Percentiles rank a stretch among this genome's conserved stretches.
phyloP scores from a whole-genome alignment of 2,888 invertebrate genomes.

The Mesorhabditis sp. region DNA sequence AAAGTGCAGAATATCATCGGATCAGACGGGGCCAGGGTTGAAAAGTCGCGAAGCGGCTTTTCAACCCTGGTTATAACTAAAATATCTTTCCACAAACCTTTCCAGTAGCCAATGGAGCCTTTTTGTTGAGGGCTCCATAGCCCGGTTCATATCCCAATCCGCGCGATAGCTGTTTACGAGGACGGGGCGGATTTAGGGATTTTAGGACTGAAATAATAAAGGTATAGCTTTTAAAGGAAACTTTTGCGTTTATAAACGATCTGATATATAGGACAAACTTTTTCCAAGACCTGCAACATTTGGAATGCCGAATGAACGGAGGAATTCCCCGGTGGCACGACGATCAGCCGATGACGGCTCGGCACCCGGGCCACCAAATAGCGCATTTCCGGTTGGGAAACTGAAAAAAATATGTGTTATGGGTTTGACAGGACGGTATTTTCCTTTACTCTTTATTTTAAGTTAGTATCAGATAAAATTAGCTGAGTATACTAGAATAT shows the following conservation, averaged over 20 bases:
- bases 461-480: no score
- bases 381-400: constrained; percentile 9
- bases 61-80: not conserved
- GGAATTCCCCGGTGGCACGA: constrained; percentile 19
- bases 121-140: constrained; percentile 46
- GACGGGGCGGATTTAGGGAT: constrained; percentile 28
- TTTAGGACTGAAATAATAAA: constrained; percentile 21
- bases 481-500: no score
- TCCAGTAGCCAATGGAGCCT: constrained; percentile 45
- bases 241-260: not conserved
- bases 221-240: not conserved
- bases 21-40: no score
- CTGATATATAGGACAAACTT: constrained; percentile 6
- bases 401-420: no score
- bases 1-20: no score
- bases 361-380: constrained; percentile 2
- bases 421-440: no score
- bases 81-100: constrained; percentile 18
- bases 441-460: no score
- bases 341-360: constrained; percentile 13
- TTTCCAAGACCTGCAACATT: constrained; percentile 21
- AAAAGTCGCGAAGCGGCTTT: no score
- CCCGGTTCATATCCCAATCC: constrained; percentile 41
- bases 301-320: constrained; percentile 26
- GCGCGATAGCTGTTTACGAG: constrained; percentile 20